These are phyloP conservation scores for Xylocopa sonorina DNA, from an alignment of 1,140 invertebrate genomes.

Conservation along the genomic window DNA sequence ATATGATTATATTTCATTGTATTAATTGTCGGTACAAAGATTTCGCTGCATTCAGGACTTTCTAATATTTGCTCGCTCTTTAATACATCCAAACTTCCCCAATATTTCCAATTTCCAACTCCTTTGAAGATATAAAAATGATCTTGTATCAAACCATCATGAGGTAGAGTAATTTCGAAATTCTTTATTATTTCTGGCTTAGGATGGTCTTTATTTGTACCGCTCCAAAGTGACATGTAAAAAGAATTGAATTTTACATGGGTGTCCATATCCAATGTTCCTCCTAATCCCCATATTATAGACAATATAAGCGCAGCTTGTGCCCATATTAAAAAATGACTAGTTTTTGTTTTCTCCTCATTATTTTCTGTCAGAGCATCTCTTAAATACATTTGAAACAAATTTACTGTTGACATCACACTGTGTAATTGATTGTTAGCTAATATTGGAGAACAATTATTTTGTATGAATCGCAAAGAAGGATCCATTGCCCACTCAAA, in stretches of 20 bases:
- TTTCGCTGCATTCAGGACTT: constrained; percentile 66
- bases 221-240: constrained; percentile 77
- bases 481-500: constrained; percentile 84
- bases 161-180: constrained; percentile 83
- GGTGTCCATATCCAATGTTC: constrained; percentile 81
- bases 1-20: constrained; percentile 82
- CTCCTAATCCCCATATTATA: constrained; percentile 85
- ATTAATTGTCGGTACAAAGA: constrained; percentile 86
- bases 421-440: constrained; percentile 81
- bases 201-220: constrained; percentile 78
- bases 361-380: constrained; percentile 74
- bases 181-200: constrained; percentile 82
- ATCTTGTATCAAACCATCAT: constrained; percentile 84
- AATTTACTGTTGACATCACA: constrained; percentile 80
- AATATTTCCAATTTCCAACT: constrained; percentile 82
- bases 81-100: constrained; percentile 75
- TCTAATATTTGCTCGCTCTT: constrained; percentile 75
- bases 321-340: constrained; percentile 79
- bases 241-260: constrained; percentile 84
- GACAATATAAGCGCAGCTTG: constrained; percentile 84
- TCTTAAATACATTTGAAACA: constrained; percentile 83
- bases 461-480: constrained; percentile 78
- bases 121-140: constrained; percentile 83
- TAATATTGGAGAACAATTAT: constrained; percentile 80
- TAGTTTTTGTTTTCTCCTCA: constrained; percentile 69